These are phyloP conservation scores for Acanthurus tractus DNA, from an alignment of 2,797 vertebrate genomes.

Conservation along the genomic window DNA sequence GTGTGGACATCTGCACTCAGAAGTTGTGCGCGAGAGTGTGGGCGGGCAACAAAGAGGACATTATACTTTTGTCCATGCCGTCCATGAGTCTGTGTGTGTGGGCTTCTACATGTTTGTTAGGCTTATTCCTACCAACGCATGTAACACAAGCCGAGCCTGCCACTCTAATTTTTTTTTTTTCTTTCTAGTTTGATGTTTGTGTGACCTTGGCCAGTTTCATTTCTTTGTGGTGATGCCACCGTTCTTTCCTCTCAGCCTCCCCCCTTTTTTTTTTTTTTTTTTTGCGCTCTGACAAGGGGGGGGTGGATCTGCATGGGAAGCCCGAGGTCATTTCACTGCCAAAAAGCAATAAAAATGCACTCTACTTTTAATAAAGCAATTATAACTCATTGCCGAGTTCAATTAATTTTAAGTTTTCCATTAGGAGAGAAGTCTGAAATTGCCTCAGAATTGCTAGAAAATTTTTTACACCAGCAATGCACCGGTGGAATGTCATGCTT, in stretches of 20 bases:
- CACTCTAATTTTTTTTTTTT: constrained; percentile 23
- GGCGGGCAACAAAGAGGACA: constrained; percentile 42
- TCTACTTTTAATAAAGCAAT: constrained; percentile 84
- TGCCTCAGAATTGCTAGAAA: constrained; percentile 53
- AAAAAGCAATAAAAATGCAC: constrained; percentile 79
- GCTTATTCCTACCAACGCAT: constrained; percentile 10
- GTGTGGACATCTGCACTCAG: constrained; percentile 33
- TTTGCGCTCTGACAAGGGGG: constrained; percentile 19
- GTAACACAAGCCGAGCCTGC: constrained; percentile 2
- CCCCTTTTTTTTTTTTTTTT: constrained; percentile 5
- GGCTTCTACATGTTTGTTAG: neutral
- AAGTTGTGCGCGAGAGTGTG: constrained; percentile 21
- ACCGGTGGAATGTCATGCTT: constrained; percentile 17
- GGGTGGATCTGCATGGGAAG: constrained; percentile 54
- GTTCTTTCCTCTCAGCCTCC: constrained; percentile 9
- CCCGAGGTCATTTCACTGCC: constrained; percentile 69
- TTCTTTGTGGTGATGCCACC: constrained; percentile 26
- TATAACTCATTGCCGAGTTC: constrained; percentile 79
- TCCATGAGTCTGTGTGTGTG: neutral
- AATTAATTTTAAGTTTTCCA: constrained; percentile 80
- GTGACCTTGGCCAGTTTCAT: constrained; percentile 53
- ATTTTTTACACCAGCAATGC: constrained; percentile 24
- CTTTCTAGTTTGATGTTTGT: constrained; percentile 22
- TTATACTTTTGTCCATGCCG: neutral
- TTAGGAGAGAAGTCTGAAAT: constrained; percentile 70